Conservation (phyloP, 2,888 invertebrate species). For the Pseudococcus longispinus region DNA sequence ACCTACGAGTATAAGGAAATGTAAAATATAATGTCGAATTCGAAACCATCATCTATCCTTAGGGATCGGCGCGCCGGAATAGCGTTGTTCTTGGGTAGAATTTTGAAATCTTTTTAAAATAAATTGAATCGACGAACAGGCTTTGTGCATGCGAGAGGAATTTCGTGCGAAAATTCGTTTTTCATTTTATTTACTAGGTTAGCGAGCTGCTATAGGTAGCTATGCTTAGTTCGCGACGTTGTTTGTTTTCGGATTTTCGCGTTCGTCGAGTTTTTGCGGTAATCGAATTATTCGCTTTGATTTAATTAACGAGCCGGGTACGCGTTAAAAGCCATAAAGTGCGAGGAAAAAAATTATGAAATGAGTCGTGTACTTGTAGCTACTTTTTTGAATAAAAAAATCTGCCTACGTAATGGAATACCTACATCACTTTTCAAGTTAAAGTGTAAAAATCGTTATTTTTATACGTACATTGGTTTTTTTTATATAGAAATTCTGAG, state of each 20-base stretch:
- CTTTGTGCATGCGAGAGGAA: neutral
- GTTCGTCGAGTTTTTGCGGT: neutral
- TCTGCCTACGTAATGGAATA: no score
- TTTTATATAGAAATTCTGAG: no score
- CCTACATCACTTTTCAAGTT: no score
- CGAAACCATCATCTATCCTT: conserved; percentile 17
- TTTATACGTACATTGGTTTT: no score
- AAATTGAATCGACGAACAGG: conserved; percentile 2
- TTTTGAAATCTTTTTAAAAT: conserved; percentile 20
- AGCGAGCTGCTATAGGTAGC: no score
- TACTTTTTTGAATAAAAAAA: no score
- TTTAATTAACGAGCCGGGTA: neutral
- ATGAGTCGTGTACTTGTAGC: no score
- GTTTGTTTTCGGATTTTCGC: neutral
- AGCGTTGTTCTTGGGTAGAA: neutral
- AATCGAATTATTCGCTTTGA: neutral
- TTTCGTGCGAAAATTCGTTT: neutral
- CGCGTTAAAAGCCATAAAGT: neutral
- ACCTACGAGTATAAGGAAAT: neutral
- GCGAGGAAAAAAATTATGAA: neutral
- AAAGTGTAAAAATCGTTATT: no score
- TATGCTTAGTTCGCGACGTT: neutral
- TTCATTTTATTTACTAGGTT: neutral
- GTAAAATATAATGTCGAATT: conserved; percentile 9
- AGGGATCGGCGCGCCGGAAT: neutral